Percentiles rank a stretch among this genome's conserved stretches.
These are phyloP conservation scores for Trichonephila inaurata DNA, from an alignment of 1,140 invertebrate species.

Conservation along the genomic window DNA sequence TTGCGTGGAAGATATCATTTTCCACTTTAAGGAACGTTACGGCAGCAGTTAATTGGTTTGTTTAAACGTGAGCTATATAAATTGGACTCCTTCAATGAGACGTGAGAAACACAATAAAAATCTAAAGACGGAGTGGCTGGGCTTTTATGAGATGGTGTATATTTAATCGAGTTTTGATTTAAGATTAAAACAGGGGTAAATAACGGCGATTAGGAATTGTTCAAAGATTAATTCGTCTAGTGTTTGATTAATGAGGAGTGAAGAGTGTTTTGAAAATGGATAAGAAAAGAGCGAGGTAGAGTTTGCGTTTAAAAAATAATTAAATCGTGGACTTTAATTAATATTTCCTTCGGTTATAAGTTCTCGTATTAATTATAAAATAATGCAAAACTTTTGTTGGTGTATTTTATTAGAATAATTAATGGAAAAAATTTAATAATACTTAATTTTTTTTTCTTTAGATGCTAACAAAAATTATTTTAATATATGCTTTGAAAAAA, in stretches of 20 bases:
- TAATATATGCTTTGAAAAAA: no score
- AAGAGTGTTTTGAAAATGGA: neutral
- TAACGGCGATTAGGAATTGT: neutral
- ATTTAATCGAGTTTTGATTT: neutral
- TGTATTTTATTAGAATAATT: no score
- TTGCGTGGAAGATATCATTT: slow-evolving; percentile 57
- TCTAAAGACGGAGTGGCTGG: neutral
- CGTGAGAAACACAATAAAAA: slow-evolving; percentile 19
- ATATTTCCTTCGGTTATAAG: no score
- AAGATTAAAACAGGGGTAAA: neutral
- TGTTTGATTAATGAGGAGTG: neutral
- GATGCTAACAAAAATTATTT: no score
- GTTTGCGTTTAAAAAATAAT: no score
- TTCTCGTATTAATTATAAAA: no score
- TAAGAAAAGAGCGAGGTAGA: neutral
- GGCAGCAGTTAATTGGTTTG: slow-evolving; percentile 53
- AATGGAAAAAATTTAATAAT: no score
- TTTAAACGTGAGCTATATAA: slow-evolving; percentile 16
- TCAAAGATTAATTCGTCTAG: neutral
- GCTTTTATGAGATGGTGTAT: neutral
- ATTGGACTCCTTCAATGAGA: neutral
- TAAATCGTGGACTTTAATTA: no score
- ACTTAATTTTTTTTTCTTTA: no score
- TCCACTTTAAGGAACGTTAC: slow-evolving; percentile 62
- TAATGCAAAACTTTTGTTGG: no score